Evolutionary conservation across 2,888 invertebrate species (phyloP).

Genomic region (Drosophila maculinotata): DNA sequence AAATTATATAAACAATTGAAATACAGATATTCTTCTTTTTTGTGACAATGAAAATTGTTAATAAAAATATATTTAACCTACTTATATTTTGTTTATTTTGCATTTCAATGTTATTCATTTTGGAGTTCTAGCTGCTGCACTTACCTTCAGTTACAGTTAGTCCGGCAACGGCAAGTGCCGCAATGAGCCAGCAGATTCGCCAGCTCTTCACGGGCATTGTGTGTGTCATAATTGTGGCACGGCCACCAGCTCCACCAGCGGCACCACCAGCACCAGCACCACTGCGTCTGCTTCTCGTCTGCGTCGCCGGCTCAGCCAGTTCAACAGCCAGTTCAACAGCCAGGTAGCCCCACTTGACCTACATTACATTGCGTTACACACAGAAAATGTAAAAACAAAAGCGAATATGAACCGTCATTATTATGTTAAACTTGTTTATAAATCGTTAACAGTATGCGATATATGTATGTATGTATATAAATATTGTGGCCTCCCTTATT

Average conservation of each 20-base stretch:
- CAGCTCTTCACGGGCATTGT: constrained; percentile 52
- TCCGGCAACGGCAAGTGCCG: constrained; percentile 45
- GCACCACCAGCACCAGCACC: constrained; percentile 4
- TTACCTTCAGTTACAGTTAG: constrained; percentile 61
- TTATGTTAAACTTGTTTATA: constrained; percentile 61
- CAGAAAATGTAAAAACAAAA: constrained; percentile 21
- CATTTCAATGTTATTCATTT: too few relatives aligned
- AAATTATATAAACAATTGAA: too few relatives aligned
- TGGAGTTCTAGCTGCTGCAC: constrained; percentile 29
- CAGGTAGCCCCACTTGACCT: constrained; percentile 66
- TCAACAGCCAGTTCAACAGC: too few relatives aligned
- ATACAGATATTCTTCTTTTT: too few relatives aligned
- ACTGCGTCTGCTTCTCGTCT: constrained; percentile 8
- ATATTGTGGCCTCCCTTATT: constrained; percentile 8
- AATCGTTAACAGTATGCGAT: constrained; percentile 6
- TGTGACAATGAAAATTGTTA: too few relatives aligned
- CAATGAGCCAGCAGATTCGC: constrained; percentile 73
- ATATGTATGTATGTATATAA: not conserved
- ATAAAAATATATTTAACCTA: too few relatives aligned
- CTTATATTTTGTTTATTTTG: too few relatives aligned
- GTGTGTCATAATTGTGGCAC: constrained; percentile 65
- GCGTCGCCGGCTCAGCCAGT: constrained; percentile 27
- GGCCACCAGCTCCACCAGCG: constrained; percentile 10
- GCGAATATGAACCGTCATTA: constrained; percentile 59
- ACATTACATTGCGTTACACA: constrained; percentile 47